These are phyloP conservation scores for Temnopleurus reevesii DNA, from an alignment of 53 echinoderm and acorn worm genomes.

Conservation along the genomic window DNA sequence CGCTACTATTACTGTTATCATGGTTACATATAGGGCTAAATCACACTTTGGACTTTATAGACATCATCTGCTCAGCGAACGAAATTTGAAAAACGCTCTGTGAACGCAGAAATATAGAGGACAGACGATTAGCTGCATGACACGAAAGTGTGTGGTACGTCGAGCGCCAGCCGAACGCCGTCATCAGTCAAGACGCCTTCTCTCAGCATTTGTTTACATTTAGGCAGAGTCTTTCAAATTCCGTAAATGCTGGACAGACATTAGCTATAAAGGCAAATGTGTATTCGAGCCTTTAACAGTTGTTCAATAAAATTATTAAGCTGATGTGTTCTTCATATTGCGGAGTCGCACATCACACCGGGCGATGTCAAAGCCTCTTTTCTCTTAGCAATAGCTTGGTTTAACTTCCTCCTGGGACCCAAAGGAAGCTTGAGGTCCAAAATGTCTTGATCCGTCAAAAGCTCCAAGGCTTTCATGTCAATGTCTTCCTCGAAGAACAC, in stretches of 20 bases:
- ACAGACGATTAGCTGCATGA: too few species aligned
- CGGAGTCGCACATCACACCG: constrained; percentile 67
- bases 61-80: too few species aligned
- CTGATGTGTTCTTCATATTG: neutral
- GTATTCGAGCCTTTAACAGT: too few species aligned
- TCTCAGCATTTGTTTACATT: too few species aligned
- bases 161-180: too few species aligned
- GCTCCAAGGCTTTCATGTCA: constrained; percentile 83
- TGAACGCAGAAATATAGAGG: too few species aligned
- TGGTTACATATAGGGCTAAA: too few species aligned
- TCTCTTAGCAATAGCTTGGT: constrained; percentile 71
- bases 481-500: constrained; percentile 84
- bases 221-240: neutral
- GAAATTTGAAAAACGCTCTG: too few species aligned
- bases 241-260: neutral
- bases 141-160: too few species aligned
- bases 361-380: constrained; percentile 57
- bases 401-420: constrained; percentile 85
- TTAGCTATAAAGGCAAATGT: neutral
- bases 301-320: neutral
- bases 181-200: too few species aligned
- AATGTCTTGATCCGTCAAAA: constrained; percentile 80
- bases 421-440: constrained; percentile 70
- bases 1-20: too few species aligned
- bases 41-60: too few species aligned